Percentiles rank a stretch among this genome's conserved stretches.
phyloP scores from a whole-genome alignment of 2,113 vertebrate species.

The Cryptomyrus ogoouensis region DNA sequence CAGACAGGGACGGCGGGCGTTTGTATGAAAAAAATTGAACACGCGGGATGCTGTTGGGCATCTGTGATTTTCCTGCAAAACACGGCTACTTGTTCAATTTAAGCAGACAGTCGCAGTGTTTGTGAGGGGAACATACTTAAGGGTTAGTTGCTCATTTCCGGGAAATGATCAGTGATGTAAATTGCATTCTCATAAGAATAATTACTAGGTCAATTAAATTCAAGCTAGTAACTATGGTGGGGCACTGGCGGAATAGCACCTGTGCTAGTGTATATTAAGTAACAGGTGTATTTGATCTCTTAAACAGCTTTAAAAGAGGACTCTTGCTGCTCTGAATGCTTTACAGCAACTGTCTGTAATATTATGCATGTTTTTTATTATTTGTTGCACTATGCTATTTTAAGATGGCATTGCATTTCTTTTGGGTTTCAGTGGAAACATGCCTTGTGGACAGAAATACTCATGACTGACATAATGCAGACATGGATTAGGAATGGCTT shows the following conservation, averaged over 20 bases:
- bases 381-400: not conserved
- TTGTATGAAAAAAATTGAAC: not conserved
- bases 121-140: not conserved
- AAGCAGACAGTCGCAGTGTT: not conserved
- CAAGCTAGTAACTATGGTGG: not conserved
- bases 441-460: not conserved
- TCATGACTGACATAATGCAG: not conserved
- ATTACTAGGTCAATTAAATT: not conserved
- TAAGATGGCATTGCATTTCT: not conserved
- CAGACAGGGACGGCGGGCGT: not conserved
- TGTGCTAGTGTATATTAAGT: not conserved
- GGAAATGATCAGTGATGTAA: not conserved
- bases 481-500: not conserved
- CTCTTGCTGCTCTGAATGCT: not conserved
- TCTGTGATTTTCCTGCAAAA: not conserved
- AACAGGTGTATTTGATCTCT: not conserved
- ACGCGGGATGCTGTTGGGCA: not conserved
- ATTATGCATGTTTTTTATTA: not conserved
- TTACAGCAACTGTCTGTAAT: not conserved
- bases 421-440: not conserved
- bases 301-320: not conserved
- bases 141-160: not conserved
- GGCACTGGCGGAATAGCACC: not conserved
- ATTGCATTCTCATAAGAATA: not conserved
- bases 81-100: not conserved